These are phyloP conservation scores for Lamellibrachia luymesi DNA, from an alignment of 1,140 invertebrate species.

Conservation along the genomic window DNA sequence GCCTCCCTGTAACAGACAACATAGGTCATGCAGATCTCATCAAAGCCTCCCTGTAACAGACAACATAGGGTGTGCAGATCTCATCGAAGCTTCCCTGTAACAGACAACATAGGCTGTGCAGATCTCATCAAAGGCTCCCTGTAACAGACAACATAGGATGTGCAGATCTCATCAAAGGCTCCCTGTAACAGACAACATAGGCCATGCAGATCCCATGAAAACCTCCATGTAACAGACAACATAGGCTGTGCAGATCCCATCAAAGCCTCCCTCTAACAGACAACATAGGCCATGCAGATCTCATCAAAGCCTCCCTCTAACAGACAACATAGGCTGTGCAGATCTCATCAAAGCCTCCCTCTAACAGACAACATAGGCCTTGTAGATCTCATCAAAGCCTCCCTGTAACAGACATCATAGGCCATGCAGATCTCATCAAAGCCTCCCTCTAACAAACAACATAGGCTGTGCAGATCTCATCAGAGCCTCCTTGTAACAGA, in stretches of 20 bases:
- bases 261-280: constrained; percentile 60
- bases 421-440: too few species aligned
- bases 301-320: too few species aligned
- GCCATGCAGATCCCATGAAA: too few species aligned
- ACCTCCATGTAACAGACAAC: too few species aligned
- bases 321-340: too few species aligned
- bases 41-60: too few species aligned
- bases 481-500: constrained; percentile 59
- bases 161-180: constrained; percentile 65
- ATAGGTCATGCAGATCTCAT: too few species aligned
- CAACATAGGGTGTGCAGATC: constrained; percentile 66
- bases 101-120: too few species aligned
- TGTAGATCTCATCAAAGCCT: constrained; percentile 65
- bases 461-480: constrained; percentile 66
- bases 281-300: too few species aligned
- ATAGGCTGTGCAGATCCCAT: constrained; percentile 66
- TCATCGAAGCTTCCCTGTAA: constrained; percentile 62
- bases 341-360: too few species aligned
- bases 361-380: constrained; percentile 59
- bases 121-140: too few species aligned
- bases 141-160: constrained; percentile 68
- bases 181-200: constrained; percentile 53
- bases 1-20: constrained; percentile 49
- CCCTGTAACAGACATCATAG: constrained; percentile 40
- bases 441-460: constrained; percentile 36